These are phyloP conservation scores for Drosophila fulvimacula DNA, from an alignment of 2,888 invertebrate genomes.

Conservation along the genomic window DNA sequence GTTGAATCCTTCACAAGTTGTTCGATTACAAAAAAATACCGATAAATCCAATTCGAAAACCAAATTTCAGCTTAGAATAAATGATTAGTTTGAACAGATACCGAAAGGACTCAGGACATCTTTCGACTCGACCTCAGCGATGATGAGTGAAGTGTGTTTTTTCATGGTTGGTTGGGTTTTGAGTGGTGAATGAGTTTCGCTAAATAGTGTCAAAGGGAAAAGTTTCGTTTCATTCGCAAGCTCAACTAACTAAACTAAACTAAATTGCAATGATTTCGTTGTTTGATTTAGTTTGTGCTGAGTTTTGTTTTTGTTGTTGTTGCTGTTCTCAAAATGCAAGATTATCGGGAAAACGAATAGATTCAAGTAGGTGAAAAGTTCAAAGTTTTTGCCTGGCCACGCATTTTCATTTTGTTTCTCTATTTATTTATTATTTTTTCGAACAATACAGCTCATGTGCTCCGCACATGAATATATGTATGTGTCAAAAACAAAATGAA, in stretches of 20 bases:
- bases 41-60: background rate
- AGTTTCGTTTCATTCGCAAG: constrained; percentile 28
- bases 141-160: background rate
- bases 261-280: constrained; percentile 34
- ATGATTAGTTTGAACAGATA: background rate
- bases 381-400: constrained; percentile 84
- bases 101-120: background rate
- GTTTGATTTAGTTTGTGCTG: constrained; percentile 37
- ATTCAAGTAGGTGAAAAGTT: constrained; percentile 45
- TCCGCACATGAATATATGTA: constrained; percentile 32
- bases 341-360: constrained; percentile 48
- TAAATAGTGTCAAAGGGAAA: constrained; percentile 24
- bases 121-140: background rate
- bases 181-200: constrained; percentile 29
- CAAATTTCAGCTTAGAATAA: constrained; percentile 3
- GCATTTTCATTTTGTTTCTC: constrained; percentile 77
- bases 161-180: background rate
- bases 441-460: constrained; percentile 38
- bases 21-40: background rate
- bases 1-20: background rate
- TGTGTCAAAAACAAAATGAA: constrained; percentile 37
- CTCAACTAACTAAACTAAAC: constrained; percentile 49
- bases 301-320: constrained; percentile 23
- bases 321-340: constrained; percentile 35
- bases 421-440: constrained; percentile 35